A percentile compares a stretch with the other conserved stretches of the same genome.
Conservation (phyloP, 2,797 vertebrate genomes). For the Sparidentex hasta region DNA sequence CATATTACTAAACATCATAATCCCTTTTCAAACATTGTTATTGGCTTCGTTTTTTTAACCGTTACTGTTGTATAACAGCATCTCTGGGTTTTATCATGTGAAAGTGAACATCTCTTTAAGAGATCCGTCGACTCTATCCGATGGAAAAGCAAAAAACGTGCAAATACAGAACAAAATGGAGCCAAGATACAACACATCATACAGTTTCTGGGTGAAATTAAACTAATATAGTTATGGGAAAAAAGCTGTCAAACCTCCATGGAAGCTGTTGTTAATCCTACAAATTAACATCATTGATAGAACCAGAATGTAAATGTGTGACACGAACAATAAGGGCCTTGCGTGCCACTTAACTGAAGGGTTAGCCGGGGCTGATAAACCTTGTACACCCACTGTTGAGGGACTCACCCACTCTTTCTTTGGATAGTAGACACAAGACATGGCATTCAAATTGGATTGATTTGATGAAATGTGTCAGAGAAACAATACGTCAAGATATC, state of each 20-base stretch:
- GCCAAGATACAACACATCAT: background rate
- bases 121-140: background rate
- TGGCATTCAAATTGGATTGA: conserved; percentile 16
- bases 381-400: too few species aligned
- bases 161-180: background rate
- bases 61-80: background rate
- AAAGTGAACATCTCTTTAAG: background rate
- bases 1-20: conserved; percentile 31
- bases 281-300: background rate
- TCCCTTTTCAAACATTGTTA: background rate
- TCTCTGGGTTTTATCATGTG: conserved; percentile 17
- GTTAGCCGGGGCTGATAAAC: background rate
- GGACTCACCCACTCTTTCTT: background rate
- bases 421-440: background rate
- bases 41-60: background rate
- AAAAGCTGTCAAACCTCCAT: too few species aligned
- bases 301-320: background rate
- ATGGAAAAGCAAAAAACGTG: background rate
- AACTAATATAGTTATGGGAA: background rate
- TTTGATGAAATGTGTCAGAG: conserved; percentile 8
- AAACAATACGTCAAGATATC: background rate
- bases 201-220: background rate
- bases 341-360: background rate
- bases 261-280: background rate
- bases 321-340: background rate